Evolutionary conservation across 2,113 vertebrate species (phyloP).

Genomic region (Philantomba maxwellii): DNA sequence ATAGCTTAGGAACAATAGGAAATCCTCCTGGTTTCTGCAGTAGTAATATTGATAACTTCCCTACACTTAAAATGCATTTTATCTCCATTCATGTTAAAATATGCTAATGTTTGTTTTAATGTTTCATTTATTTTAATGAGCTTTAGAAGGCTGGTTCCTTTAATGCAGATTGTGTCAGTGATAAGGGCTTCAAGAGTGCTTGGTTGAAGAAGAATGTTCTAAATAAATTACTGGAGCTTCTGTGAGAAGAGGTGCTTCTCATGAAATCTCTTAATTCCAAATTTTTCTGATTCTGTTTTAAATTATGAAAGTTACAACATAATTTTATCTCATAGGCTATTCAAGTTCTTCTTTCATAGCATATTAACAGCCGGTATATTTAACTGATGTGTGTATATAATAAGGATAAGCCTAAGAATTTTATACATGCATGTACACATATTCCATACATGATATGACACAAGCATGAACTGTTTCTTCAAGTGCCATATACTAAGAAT

Average conservation of each 20-base stretch:
- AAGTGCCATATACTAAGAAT: not conserved
- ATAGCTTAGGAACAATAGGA: conserved; percentile 58
- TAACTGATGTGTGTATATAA: not conserved
- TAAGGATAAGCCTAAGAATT: not conserved
- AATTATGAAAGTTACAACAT: not conserved
- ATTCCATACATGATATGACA: not conserved
- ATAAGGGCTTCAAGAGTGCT: not conserved
- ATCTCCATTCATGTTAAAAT: not conserved
- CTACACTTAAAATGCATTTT: not conserved
- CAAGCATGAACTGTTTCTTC: not conserved
- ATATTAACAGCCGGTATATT: not conserved
- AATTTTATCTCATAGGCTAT: not conserved
- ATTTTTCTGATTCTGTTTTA: not conserved
- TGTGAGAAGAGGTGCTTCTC: not conserved
- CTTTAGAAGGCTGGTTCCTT: not conserved
- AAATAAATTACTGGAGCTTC: not conserved
- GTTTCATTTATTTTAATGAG: not conserved
- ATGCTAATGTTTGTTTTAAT: not conserved
- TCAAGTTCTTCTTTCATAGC: not conserved
- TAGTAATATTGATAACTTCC: not conserved
- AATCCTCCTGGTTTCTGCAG: conserved; percentile 64
- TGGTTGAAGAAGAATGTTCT: not conserved
- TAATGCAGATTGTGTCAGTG: not conserved
- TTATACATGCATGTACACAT: not conserved
- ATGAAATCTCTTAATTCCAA: not conserved